These are phyloP conservation scores for Rhinella marina DNA, from an alignment of 2,797 vertebrate species.

Conservation along the genomic window DNA sequence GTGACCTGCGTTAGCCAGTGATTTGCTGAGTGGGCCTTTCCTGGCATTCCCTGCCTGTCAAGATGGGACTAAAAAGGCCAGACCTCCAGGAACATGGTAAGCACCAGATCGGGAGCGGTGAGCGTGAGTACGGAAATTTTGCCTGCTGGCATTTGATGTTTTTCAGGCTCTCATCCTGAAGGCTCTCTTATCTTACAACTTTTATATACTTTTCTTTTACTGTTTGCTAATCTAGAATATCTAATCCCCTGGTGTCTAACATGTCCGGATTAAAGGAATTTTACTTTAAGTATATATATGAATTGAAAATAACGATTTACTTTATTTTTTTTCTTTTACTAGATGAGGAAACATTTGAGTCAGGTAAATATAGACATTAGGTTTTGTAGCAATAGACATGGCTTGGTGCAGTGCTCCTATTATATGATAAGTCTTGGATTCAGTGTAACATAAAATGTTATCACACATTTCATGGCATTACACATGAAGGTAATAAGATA, in stretches of 20 bases:
- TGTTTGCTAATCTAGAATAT: background rate
- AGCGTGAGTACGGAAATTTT: no score
- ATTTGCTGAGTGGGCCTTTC: no score
- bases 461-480: background rate
- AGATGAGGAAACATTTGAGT: slow-evolving; percentile 98
- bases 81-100: no score
- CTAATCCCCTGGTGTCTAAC: background rate
- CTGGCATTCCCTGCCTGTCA: no score
- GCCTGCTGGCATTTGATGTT: background rate
- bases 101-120: no score
- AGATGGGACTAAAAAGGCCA: no score
- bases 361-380: slow-evolving; percentile 77
- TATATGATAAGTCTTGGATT: background rate
- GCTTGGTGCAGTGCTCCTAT: background rate
- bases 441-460: background rate
- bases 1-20: no score
- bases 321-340: slow-evolving; percentile 29
- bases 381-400: background rate
- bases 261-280: background rate
- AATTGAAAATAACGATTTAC: background rate
- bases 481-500: no score
- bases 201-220: background rate
- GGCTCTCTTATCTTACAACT: background rate
- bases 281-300: background rate
- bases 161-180: background rate